A percentile compares a stretch with the other conserved stretches of the same genome.
These are phyloP conservation scores for Neofelis nebulosa DNA, from an alignment of 2,113 vertebrate species.

Conservation along the genomic window DNA sequence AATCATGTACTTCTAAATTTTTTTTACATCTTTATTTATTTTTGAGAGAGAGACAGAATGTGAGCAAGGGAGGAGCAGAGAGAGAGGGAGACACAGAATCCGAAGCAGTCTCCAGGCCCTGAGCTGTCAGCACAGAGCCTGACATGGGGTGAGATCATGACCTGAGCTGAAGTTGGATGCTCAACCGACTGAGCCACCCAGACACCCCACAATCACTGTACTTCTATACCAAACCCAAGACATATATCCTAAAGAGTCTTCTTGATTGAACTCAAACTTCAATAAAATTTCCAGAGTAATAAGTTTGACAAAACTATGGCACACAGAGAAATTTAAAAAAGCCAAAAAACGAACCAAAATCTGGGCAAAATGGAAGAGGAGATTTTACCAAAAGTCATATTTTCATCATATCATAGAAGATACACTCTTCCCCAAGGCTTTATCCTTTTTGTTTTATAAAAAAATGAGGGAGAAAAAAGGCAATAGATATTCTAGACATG, in stretches of 20 bases:
- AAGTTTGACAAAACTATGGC: neutral
- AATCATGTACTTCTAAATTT: neutral
- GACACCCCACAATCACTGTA: neutral
- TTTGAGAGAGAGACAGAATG: too few species aligned
- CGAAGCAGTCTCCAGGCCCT: too few species aligned
- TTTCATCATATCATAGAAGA: neutral
- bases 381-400: neutral
- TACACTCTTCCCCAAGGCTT: neutral
- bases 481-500: neutral
- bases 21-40: too few species aligned
- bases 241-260: neutral
- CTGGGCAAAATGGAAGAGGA: rapidly evolving
- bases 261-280: neutral
- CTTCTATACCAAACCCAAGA: neutral
- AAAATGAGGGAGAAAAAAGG: constrained; percentile 33
- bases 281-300: neutral
- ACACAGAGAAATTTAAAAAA: neutral
- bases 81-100: too few species aligned
- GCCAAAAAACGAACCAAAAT: neutral
- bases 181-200: too few species aligned
- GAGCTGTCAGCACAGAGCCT: too few species aligned
- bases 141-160: too few species aligned
- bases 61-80: too few species aligned
- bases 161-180: too few species aligned
- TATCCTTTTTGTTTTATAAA: neutral